Base-by-base conservation (phyloP, 2,888 invertebrate genomes). In the Rhorus exstirpatorius region DNA sequence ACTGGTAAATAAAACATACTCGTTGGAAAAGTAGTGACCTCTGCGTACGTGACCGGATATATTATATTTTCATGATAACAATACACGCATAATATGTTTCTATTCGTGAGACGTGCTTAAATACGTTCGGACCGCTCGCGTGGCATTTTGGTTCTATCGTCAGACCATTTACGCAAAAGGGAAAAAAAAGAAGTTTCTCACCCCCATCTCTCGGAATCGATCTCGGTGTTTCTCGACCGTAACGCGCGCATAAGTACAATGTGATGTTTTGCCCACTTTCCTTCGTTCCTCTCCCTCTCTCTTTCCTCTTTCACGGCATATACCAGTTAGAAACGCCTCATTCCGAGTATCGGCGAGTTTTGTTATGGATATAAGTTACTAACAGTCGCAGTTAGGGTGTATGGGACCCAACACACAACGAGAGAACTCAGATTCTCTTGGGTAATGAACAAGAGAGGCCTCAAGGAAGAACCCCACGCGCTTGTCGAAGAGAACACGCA, bases 41-140 rank as follows among this genome's bases (percentile, higher is more conserved):
- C 51, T 44, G 53, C 78, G 55, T 76, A 82, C 81, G 81, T 82
- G 81, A 82, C 81, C 81, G 81, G 81, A 82, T 82, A 63, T 74
- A 74, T 74, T n/a, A n/a, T 77, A 46, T 63, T 63, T 51, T 63
- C 53, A 51, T 58, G 55, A 41, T 14, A 61, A 74, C 67, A 63
- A 60, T 72, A 68, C 51, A 61, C 21, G 8, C 49, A 19, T 38
- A 41, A 3, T 41, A 7, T 7, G 55, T 17, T 31, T 55, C 10
- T 31, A 14, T 55, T 26, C 26, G 14, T 55, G 14, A n/a, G 26
- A 55, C 26, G 31, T 55, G 55, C 14, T 55, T 1, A 55, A 55
- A 26, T n/a, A 14, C 31, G 14, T n/a, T 31, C 14, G 14, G 55
- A 31, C 55, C 55, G n/a, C 24, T 31, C 55, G 55, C 55, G 55